Base-by-base conservation (phyloP, 2,797 vertebrate genomes). In the Stomatorhinus walkeri region DNA sequence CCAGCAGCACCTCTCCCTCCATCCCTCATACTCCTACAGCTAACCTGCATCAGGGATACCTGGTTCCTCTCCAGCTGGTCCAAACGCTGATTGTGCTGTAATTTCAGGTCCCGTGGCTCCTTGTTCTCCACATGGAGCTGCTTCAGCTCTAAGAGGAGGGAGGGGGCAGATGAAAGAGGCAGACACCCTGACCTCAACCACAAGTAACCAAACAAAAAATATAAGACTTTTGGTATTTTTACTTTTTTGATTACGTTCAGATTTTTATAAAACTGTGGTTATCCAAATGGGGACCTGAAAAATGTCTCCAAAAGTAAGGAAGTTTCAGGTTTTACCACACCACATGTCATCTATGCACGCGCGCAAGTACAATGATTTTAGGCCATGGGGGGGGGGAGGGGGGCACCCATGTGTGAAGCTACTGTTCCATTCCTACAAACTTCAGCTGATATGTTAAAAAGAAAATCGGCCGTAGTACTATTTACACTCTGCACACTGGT, bases 61-160 rank as follows among this genome's bases (percentile, higher is more conserved):
- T 95, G 96, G 24, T 86, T 93, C 88, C 94, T 95, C 87, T 96
- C 95, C 10, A 97, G 90, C 84, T 97, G 95, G 0, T 93, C 90
- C 12, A 95, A 28, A 87, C 94, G 96, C 88, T 96, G 95, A 6
- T 94, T 91, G 3, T 94, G 95, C 2, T 96, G 96, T 0, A 94
- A 88, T 85, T 94, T 96, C 90, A 97, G 81, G 59, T 91, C 90
- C 83, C 95, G 92, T 0, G 97, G 93, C 51, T 96, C 94, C 4
- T 89, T 93, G n/a, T 90, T 95, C 92, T 96, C 96, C 89, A 96
- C 91, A 68, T 96, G 94, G 87, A 96, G 72, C 92, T 93, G 95
- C 89, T 96, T 96, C 87, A 97, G 91, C 90, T 97, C 97, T 97
- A 88, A 14, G 88, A 8, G 81, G 61, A 91, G 9, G 84, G 2